Base-by-base conservation (phyloP, 53 echinoderm and acorn worm species). In the Antedon mediterranea region DNA sequence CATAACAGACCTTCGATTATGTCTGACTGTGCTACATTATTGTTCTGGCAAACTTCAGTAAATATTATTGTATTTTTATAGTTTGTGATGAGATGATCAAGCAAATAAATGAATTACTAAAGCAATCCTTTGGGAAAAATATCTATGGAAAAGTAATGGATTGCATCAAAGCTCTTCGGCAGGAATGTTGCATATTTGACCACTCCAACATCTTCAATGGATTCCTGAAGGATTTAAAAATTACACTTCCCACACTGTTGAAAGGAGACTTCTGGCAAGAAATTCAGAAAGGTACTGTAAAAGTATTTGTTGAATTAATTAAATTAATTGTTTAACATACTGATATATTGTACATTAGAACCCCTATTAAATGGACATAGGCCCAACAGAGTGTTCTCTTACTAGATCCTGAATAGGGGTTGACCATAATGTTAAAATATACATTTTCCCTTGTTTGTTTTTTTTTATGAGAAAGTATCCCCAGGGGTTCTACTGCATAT, bases 61-160 rank as follows among this genome's bases (percentile, higher is more conserved):
- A n/a, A n/a, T n/a, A n/a, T 37, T 37, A 37, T 37, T 11, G 37
- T 11, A 29, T 2, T 73, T 73, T 72, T 71, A 18, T 72, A 89
- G 95, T 87, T 75, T 86, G 89, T 33, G 34, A 43, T 28, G 89
- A 95, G 71, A 87, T 95, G 91, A 87, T 85, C 82, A 81, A 75
- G 28, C 43, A 87, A 41, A 89, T 95, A 57, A 73, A 82, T 7
- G 83, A 89, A 34, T 81, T 95, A 72, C 81, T 91, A 4, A 70
- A 81, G 71, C 86, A 89, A 72, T 95, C 92, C 2, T 92, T 95
- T 80, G 89, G 95, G 30, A 11, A 73, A 4, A 87, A 87, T 75
- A 85, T 89, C 73, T 92, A 89, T 78, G 79, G 75, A 34, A 95
- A 95, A 78, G 89, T 92, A 42, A 74, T 95, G 79, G 91, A 95